Percentiles rank a stretch among this genome's conserved stretches.
Conservation (phyloP, 2,113 vertebrate species). For the Colinus virginianus region DNA sequence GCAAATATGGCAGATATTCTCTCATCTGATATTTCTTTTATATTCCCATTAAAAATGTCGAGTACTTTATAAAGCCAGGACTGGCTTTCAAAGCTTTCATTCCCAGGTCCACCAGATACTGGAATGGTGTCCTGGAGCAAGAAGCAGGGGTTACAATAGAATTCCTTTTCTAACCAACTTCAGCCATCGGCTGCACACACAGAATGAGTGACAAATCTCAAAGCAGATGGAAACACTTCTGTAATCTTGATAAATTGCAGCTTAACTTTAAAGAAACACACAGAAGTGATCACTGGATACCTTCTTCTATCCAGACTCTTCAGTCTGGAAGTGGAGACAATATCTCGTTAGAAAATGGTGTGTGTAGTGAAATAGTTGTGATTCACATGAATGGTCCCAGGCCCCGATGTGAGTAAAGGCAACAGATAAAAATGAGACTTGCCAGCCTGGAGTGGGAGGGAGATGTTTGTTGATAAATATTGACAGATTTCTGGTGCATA, state of each 20-base stretch:
- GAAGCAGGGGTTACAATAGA: neutral
- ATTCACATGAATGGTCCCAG: neutral
- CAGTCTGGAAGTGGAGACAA: neutral
- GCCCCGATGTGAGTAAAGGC: neutral
- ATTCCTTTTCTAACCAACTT: neutral
- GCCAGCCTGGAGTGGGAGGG: neutral
- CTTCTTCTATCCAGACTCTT: neutral
- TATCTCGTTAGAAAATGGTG: neutral
- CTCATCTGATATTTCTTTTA: neutral
- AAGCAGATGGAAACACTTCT: neutral
- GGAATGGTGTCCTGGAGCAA: neutral
- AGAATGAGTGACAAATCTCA: neutral
- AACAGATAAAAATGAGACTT: neutral
- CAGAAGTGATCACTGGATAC: neutral
- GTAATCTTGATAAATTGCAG: neutral
- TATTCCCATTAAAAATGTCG: neutral
- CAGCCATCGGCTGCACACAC: neutral
- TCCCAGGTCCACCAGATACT: neutral
- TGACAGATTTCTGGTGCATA: neutral
- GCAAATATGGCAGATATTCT: constrained; percentile 4
- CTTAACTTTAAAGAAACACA: neutral
- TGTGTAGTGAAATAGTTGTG: neutral
- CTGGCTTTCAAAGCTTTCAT: neutral
- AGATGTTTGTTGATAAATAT: neutral
- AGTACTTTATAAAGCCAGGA: neutral